A percentile compares a stretch with the other conserved stretches of the same genome.
Conservation (phyloP, 2,113 vertebrate genomes). For the Colistium nudipinnis region DNA sequence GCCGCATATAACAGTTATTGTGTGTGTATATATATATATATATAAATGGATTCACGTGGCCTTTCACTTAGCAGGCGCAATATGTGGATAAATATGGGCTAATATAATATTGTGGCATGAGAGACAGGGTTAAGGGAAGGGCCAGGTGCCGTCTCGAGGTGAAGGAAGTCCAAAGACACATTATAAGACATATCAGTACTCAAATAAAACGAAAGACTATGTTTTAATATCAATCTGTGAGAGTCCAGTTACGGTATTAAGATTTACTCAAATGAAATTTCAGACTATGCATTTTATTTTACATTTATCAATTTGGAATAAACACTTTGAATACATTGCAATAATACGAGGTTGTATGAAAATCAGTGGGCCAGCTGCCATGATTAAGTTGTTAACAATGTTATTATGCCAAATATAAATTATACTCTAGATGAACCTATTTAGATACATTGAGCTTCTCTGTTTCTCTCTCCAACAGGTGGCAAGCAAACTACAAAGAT, state of each 20-base stretch:
- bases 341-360: neutral
- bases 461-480: no score
- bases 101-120: constrained; percentile 58
- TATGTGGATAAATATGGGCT: constrained; percentile 63
- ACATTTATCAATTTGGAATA: no score
- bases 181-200: neutral
- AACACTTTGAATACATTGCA: neutral
- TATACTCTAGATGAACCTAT: no score
- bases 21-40: constrained; percentile 44
- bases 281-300: neutral
- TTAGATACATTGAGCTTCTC: no score
- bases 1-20: constrained; percentile 61
- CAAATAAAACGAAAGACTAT: neutral
- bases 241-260: neutral
- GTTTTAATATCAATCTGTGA: neutral
- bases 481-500: no score
- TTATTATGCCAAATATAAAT: no score
- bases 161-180: constrained; percentile 15
- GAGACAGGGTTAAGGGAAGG: constrained; percentile 52
- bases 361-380: neutral
- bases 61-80: constrained; percentile 62
- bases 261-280: no score
- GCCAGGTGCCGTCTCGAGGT: constrained; percentile 54
- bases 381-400: no score
- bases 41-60: constrained; percentile 68